phyloP scores from a whole-genome alignment of 1,140 invertebrate species.

The Armadillidium nasatum region DNA sequence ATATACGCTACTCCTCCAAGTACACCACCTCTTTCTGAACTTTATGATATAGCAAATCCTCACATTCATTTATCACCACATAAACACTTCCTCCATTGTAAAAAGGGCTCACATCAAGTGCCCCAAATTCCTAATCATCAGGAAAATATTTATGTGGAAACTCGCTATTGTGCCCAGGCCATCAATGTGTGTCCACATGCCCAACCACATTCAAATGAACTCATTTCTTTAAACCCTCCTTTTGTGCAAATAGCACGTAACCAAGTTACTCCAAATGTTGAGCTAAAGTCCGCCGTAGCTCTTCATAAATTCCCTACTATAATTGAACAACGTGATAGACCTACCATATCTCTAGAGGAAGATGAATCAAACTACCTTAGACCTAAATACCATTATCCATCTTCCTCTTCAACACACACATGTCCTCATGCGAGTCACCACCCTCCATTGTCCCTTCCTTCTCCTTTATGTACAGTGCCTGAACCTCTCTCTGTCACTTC shows the following conservation, averaged over 20 bases:
- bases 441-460: neutral
- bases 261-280: slow-evolving; percentile 7
- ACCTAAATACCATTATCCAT: slow-evolving; percentile 31
- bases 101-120: neutral
- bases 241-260: slow-evolving; percentile 35
- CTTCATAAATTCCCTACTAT: slow-evolving; percentile 35
- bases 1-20: slow-evolving; percentile 43
- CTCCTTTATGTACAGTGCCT: neutral
- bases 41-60: slow-evolving; percentile 42
- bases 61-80: neutral
- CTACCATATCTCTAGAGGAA: slow-evolving; percentile 30
- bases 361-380: slow-evolving; percentile 38
- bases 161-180: slow-evolving; percentile 34
- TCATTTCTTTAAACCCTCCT: slow-evolving; percentile 32
- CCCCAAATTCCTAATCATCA: neutral
- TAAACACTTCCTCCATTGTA: neutral
- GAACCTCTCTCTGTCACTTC: neutral
- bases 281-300: neutral
- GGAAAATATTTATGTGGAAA: slow-evolving; percentile 38
- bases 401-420: too few species aligned
- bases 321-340: slow-evolving; percentile 25
- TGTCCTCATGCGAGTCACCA: neutral
- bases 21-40: slow-evolving; percentile 40
- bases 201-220: slow-evolving; percentile 28
- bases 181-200: slow-evolving; percentile 25